phyloP scores from a whole-genome alignment of 2,888 invertebrate genomes.

The Fragum sueziense region DNA sequence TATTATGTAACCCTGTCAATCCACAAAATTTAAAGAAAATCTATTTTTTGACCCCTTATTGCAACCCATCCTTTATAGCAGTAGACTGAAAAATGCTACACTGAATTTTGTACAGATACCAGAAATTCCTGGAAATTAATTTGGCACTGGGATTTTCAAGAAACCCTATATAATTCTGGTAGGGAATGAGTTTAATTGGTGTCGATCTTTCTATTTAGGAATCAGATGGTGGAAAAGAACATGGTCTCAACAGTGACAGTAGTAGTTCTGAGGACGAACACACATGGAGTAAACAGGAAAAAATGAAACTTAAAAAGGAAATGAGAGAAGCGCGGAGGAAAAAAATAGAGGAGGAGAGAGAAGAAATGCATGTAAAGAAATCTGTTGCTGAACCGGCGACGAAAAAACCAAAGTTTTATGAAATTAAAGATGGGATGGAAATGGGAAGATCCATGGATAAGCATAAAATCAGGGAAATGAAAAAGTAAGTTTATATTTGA shows the following conservation, averaged over 20 bases:
- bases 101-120: too few relatives aligned
- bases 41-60: too few relatives aligned
- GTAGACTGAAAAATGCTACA: too few relatives aligned
- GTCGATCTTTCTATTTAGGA: too few relatives aligned
- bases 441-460: conserved; percentile 80
- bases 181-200: too few relatives aligned
- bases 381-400: conserved; percentile 3
- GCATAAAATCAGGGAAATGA: conserved; percentile 62
- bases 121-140: too few relatives aligned
- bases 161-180: too few relatives aligned
- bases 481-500: conserved; percentile 43
- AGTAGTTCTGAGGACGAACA: conserved; percentile 90
- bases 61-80: too few relatives aligned
- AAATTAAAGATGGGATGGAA: conserved; percentile 86
- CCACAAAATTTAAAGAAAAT: too few relatives aligned
- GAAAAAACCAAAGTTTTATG: conserved; percentile 85
- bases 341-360: conserved; percentile 73
- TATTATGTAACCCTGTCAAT: too few relatives aligned
- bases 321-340: conserved; percentile 83
- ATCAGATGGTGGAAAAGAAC: conserved; percentile 5
- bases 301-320: conserved; percentile 83
- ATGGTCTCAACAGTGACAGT: conserved; percentile 30
- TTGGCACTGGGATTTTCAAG: too few relatives aligned
- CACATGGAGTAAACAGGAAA: conserved; percentile 85
- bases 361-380: conserved; percentile 4